Evolutionary conservation across 2,113 vertebrate species (phyloP).

Genomic region (Catharus bicknelli): DNA sequence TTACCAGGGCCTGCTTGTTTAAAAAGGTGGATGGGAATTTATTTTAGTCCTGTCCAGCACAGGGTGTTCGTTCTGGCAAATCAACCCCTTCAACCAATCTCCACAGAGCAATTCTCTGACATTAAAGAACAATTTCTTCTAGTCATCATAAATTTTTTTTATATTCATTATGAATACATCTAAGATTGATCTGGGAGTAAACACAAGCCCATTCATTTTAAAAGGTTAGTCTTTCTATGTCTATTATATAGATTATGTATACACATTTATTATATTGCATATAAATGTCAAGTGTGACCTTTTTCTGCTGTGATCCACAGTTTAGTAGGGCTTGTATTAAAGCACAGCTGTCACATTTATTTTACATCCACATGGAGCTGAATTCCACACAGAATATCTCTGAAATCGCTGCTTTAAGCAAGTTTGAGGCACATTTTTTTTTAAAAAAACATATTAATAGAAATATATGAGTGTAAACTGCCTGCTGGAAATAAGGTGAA

Average conservation of each 20-base stretch:
- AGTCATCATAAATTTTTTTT: background rate
- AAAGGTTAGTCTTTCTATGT: background rate
- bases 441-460: fast-evolving
- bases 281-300: background rate
- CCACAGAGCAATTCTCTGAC: background rate
- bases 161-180: background rate
- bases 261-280: background rate
- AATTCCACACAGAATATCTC: background rate
- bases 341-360: background rate
- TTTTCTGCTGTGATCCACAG: background rate
- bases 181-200: background rate
- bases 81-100: background rate
- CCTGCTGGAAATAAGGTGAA: background rate
- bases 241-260: background rate
- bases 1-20: background rate
- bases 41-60: background rate
- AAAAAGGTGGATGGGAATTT: background rate
- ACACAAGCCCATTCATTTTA: background rate
- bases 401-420: background rate
- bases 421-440: background rate
- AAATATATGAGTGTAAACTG: fast-evolving
- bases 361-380: background rate
- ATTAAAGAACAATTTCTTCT: background rate
- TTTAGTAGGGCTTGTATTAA: background rate
- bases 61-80: background rate